These are phyloP conservation scores for Tipula lateralis DNA, from an alignment of 2,888 invertebrate genomes.

Conservation along the genomic window DNA sequence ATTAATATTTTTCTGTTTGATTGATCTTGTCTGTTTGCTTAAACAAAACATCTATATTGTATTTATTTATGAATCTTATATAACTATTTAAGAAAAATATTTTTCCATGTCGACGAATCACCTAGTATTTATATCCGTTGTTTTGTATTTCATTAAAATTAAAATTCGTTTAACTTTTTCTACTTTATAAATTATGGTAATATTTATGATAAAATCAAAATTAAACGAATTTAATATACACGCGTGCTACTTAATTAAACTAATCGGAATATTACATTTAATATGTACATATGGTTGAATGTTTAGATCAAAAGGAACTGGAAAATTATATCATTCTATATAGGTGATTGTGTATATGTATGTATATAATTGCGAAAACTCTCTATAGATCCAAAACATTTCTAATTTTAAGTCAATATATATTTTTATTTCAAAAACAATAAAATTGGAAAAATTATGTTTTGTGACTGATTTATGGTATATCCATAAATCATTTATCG, in stretches of 20 bases:
- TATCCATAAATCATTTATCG: background rate
- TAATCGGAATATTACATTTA: background rate
- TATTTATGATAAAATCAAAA: background rate
- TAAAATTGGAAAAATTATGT: background rate
- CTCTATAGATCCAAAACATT: background rate
- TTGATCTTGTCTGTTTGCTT: background rate
- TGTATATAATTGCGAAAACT: background rate
- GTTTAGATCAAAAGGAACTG: background rate
- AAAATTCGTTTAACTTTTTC: background rate
- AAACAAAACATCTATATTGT: background rate
- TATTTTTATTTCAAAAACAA: background rate
- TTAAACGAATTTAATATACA: background rate
- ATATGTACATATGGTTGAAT: background rate
- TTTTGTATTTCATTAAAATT: background rate
- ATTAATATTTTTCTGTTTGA: background rate
- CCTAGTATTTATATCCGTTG: background rate
- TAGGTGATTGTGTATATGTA: too few species aligned
- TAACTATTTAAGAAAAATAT: background rate
- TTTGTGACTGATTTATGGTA: background rate
- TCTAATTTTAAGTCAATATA: background rate
- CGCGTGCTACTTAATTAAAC: background rate
- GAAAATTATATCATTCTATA: background rate
- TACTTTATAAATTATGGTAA: background rate
- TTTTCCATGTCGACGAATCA: background rate
- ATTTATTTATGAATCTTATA: too few species aligned